phyloP scores from a whole-genome alignment of 2,113 vertebrate species.

The Gymnocephalus cernua region DNA sequence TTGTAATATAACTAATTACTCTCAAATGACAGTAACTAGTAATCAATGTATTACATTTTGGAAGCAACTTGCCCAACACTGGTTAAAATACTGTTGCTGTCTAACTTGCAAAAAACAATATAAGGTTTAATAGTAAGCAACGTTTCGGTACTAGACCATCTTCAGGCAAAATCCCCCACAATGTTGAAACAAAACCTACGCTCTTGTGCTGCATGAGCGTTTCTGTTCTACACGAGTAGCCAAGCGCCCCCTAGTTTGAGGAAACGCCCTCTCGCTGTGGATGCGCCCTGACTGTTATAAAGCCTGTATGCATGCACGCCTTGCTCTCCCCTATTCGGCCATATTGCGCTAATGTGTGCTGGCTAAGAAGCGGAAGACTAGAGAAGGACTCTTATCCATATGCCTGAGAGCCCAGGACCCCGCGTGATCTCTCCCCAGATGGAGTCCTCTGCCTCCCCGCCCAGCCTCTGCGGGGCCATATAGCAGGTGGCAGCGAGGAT shows the following conservation, averaged over 20 bases:
- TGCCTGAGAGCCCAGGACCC: conserved; percentile 71
- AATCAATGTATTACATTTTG: no score
- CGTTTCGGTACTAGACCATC: no score
- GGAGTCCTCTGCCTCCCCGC: conserved; percentile 64
- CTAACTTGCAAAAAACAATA: no score
- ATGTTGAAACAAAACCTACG: no score
- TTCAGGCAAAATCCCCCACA: no score
- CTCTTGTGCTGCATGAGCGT: neutral
- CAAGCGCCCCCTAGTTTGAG: conserved; percentile 21
- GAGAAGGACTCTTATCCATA: conserved; percentile 77
- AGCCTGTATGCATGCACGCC: conserved; percentile 54
- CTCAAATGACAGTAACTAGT: no score
- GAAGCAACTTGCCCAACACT: no score
- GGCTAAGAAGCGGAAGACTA: conserved; percentile 74
- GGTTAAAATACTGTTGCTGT: no score
- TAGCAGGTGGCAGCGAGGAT: conserved; percentile 80
- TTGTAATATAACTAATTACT: no score
- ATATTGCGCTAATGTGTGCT: conserved; percentile 73
- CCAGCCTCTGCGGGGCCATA: conserved; percentile 71
- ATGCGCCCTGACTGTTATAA: conserved; percentile 58
- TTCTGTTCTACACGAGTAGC: conserved; percentile 7
- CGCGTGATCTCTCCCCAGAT: conserved; percentile 65
- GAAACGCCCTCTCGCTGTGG: conserved; percentile 24
- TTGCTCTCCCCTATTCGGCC: conserved; percentile 63
- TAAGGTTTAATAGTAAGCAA: no score